Base-by-base conservation (phyloP, 2,888 invertebrate genomes). In the Drosophila helvetica region DNA sequence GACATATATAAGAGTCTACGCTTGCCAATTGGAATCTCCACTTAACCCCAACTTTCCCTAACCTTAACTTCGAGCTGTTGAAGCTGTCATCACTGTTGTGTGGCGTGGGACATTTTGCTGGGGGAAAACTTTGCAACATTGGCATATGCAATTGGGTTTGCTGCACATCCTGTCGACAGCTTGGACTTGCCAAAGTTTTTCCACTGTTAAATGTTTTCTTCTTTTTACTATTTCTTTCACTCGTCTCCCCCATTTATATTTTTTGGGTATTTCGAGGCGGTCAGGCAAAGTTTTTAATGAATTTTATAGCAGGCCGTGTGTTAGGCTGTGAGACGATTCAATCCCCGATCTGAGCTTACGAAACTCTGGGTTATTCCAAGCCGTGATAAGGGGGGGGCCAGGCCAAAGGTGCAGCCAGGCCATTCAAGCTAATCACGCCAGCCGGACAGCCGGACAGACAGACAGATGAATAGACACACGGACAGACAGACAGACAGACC, bases 111-210 rank as follows among this genome's bases (percentile, higher is more conserved):
- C 75, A 75, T 71, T 71, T 74, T 71, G 56, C 75, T 57, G 43
- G 38, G 1, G 38, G 85, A 67, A 82, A 82, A 73, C 89, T 82
- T 88, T 73, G 70, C 58, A 78, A 78, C 83, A 89, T 89, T 83
- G 83, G 89, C 83, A 83, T 83, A 83, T 83, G 83, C 89, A 83
- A 89, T 83, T 83, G 88, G 88, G 83, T 89, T 83, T 89, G 86
- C 89, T 76, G 83, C 88, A 81, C 89, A 83, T 83, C 89, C 83
- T 83, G 83, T 67, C 88, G 86, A 87, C 83, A 83, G 82, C 89
- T 89, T 89, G 82, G 83, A 83, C 83, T 83, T 83, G 86, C 55
- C 46, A 71, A 78, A 89, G 74, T 77, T 87, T 89, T 87, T 87
- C 57, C 62, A 53, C 87, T 76, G 88, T 89, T 83, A 83, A 83